phyloP scores from a whole-genome alignment of 1,140 invertebrate species.

The Potamilus streckersoni region DNA sequence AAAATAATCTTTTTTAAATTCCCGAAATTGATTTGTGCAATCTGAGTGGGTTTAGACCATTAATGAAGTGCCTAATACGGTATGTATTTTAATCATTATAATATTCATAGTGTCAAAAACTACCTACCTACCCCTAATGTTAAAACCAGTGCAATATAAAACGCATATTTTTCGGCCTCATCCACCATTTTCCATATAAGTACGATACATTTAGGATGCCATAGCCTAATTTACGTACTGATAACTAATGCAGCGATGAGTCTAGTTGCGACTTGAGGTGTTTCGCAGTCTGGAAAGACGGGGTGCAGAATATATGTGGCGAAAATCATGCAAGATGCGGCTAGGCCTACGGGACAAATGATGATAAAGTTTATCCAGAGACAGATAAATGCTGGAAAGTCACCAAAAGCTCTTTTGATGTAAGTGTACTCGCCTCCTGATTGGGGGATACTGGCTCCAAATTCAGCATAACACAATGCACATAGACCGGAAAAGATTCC shows the following conservation, averaged over 20 bases:
- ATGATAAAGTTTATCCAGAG: constrained; percentile 83
- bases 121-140: too few relatives aligned
- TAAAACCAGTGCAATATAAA: too few relatives aligned
- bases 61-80: too few relatives aligned
- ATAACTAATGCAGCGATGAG: constrained; percentile 54
- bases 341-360: constrained; percentile 88
- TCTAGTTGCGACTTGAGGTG: constrained; percentile 41
- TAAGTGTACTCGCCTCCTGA: constrained; percentile 98
- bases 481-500: constrained; percentile 85
- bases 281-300: constrained; percentile 74
- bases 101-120: too few relatives aligned
- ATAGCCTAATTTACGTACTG: constrained; percentile 38
- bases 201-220: too few relatives aligned
- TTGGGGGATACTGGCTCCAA: constrained; percentile 92
- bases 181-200: too few relatives aligned
- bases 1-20: too few relatives aligned
- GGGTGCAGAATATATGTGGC: constrained; percentile 95
- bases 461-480: constrained; percentile 92
- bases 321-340: constrained; percentile 95
- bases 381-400: constrained; percentile 87
- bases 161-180: too few relatives aligned
- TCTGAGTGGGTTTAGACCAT: too few relatives aligned
- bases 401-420: constrained; percentile 87
- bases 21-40: too few relatives aligned
- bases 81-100: too few relatives aligned